These are phyloP conservation scores for Varroa destructor DNA, from an alignment of 1,140 invertebrate genomes.

Conservation along the genomic window DNA sequence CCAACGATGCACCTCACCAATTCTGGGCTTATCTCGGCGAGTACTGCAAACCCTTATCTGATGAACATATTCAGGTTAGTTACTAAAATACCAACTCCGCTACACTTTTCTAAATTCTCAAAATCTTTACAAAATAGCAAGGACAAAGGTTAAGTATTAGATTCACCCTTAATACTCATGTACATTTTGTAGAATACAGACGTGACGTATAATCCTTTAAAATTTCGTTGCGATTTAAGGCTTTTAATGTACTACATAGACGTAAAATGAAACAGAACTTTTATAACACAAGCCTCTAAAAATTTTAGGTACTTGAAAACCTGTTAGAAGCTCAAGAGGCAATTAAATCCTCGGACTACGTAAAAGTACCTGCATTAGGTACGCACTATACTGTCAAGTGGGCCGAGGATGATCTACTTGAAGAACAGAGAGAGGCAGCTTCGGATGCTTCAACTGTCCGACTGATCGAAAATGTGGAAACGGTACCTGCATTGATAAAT, in stretches of 20 bases:
- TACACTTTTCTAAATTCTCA: no score
- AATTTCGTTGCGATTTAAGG: no score
- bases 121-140: no score
- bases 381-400: constrained; percentile 74
- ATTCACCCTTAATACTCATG: no score
- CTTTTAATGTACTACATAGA: no score
- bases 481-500: neutral
- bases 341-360: constrained; percentile 45
- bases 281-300: no score
- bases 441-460: constrained; percentile 22
- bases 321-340: constrained; percentile 58
- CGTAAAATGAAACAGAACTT: no score
- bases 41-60: constrained; percentile 72
- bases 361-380: constrained; percentile 66
- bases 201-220: no score
- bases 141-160: no score
- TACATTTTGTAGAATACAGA: no score
- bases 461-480: constrained; percentile 31
- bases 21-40: constrained; percentile 90
- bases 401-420: constrained; percentile 67
- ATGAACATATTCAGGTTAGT: constrained; percentile 60
- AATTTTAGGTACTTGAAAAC: constrained; percentile 51
- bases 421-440: constrained; percentile 55
- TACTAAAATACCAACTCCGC: no score
- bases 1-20: constrained; percentile 82